These are phyloP conservation scores for Caradrina clavipalpis DNA, from an alignment of 2,888 invertebrate genomes.

Conservation along the genomic window DNA sequence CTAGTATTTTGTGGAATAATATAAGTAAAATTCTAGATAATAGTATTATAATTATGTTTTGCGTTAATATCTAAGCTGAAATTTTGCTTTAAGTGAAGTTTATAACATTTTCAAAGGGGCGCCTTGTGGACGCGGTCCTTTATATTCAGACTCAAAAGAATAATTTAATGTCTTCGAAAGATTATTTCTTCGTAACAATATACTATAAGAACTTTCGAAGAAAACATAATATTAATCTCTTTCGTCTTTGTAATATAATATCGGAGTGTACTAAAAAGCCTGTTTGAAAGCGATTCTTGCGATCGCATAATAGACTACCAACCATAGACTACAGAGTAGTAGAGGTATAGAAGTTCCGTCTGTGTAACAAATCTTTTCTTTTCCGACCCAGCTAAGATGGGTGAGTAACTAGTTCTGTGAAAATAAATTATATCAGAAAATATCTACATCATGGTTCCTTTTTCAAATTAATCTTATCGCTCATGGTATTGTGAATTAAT, in stretches of 20 bases:
- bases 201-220: constrained; percentile 83
- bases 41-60: constrained; percentile 70
- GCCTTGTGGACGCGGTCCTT: constrained; percentile 73
- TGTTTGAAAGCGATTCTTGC: constrained; percentile 70
- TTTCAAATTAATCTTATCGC: constrained; percentile 36
- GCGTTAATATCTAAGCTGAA: constrained; percentile 68
- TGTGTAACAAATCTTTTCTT: constrained; percentile 89
- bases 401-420: constrained; percentile 86
- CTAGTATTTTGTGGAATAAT: constrained; percentile 59
- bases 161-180: constrained; percentile 81
- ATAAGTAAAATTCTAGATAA: constrained; percentile 68
- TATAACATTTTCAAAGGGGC: constrained; percentile 69
- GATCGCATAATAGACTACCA: constrained; percentile 68
- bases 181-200: constrained; percentile 75
- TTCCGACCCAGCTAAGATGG: constrained; percentile 93
- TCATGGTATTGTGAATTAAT: constrained; percentile 21
- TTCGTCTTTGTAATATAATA: constrained; percentile 71
- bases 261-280: constrained; percentile 76
- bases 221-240: constrained; percentile 73
- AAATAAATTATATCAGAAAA: constrained; percentile 68
- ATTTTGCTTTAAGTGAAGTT: constrained; percentile 71
- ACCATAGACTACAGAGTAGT: constrained; percentile 77
- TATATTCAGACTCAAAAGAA: constrained; percentile 67
- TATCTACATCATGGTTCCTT: constrained; percentile 64
- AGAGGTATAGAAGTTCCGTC: constrained; percentile 72